Conservation (phyloP, 2,888 invertebrate genomes). For the Cataglyphis altisquamis region DNA sequence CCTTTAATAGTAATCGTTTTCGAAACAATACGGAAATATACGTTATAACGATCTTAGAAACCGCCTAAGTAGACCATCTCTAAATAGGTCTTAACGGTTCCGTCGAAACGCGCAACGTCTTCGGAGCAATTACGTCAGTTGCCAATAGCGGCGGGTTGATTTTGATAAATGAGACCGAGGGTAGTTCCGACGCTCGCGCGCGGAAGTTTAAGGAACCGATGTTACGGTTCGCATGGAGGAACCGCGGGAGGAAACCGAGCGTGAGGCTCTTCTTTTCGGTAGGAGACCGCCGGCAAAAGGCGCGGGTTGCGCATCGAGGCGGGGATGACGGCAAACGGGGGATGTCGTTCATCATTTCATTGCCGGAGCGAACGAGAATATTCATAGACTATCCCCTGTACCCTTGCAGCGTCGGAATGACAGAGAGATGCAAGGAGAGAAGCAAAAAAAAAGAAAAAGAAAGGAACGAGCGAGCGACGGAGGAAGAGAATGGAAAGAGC, state of each 20-base stretch:
- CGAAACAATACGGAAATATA: background rate
- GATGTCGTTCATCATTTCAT: constrained; percentile 84
- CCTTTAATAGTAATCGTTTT: background rate
- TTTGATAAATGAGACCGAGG: constrained; percentile 80
- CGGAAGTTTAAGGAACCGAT: constrained; percentile 83
- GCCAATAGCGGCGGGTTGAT: constrained; percentile 75
- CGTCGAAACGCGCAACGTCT: constrained; percentile 50
- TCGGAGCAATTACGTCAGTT: constrained; percentile 69
- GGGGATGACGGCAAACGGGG: constrained; percentile 61
- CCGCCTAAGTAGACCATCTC: constrained; percentile 25
- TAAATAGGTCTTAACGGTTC: constrained; percentile 49
- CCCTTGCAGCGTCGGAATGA: constrained; percentile 62
- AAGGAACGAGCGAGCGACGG: constrained; percentile 44
- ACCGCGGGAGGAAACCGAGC: constrained; percentile 75
- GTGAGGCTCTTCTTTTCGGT: constrained; percentile 75
- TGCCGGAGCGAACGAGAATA: constrained; percentile 81
- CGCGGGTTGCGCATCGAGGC: constrained; percentile 60
- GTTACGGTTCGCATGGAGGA: constrained; percentile 80
- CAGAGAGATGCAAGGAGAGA: constrained; percentile 56
- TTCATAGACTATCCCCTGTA: constrained; percentile 80
- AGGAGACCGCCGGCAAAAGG: constrained; percentile 59
- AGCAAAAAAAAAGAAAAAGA: constrained; percentile 27
- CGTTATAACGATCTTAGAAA: constrained; percentile 16
- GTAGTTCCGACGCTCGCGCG: constrained; percentile 63
- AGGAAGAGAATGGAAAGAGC: constrained; percentile 70